Base-by-base conservation (phyloP, 2,113 vertebrate species). In the Procavia capensis region DNA sequence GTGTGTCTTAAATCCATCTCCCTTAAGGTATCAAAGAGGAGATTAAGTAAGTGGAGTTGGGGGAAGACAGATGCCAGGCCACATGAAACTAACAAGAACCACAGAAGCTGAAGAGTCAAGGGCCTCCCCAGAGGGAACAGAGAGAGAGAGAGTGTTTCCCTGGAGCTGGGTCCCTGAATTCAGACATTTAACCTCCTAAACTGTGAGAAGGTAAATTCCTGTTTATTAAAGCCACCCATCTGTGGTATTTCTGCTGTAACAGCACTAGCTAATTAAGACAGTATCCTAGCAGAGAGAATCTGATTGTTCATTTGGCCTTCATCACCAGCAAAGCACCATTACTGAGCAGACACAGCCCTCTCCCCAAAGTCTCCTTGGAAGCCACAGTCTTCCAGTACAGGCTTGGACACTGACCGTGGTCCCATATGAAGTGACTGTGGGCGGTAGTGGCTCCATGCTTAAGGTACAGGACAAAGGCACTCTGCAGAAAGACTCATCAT, bases 301-400 rank as follows among this genome's bases (percentile, higher is more conserved):
- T 10, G 11, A 61, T 1, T 6, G 22, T 24, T 41, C 41, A 3
- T 1, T 76, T 50, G 9, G n/a, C 29, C 39, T 66, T 45, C 20
- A 2, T 9, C 3, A 5, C 3, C 20, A 61, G 22, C 17, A 34
- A 34, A 81, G 72, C 31, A 9, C 36, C 7, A 0, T 25, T 68
- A 6, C 39, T 4, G 4, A 24, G 47, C 9, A 19, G 5, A 20
- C 0, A 76, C 66, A n/a, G 3, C 2, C n/a, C 31, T 0, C 16
- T 3, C 20, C 68, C 11, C 6, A 54, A 11, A 1, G 25, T 61
- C 9, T 80, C 76, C 59, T 13, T 16, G 27, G 17, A 63, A n/a
- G 36, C 54, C 59, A 27, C 0, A 2, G 24, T 8, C 41, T 85
- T 79, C 74, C 3, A 6, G 6, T 43, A 8, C 2, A 27, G 54